Evolutionary conservation across 2,113 vertebrate species (phyloP), one percentile per base, ranked within the genome.

Genomic region (Psittacula cyanocephala): DNA sequence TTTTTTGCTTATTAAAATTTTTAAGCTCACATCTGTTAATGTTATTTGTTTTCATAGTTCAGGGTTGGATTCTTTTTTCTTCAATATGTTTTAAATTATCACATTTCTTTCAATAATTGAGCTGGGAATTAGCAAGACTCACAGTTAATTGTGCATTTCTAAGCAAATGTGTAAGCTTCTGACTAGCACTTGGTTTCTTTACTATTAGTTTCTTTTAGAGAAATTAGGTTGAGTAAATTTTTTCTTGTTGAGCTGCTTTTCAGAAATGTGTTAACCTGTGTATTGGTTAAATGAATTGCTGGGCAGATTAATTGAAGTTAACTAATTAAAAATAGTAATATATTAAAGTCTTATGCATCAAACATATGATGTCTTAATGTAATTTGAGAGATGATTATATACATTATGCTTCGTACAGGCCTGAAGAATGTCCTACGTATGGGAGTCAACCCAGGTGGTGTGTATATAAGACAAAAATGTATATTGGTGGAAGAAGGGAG

Each of bases 91-190:
- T 72, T 62, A 47, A 93, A 69, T 95, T 59, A 69, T 23, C 65
- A 39, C 31, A 29, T 91, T 95, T 95, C 57, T 81, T 92, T 85
- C 63, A 86, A 24, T 91, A 95, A 87, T 87, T 92, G 93, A 81
- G 85, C 81, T 93, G 74, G 79, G 86, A 95, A 86, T 92, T 94
- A 91, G 13, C 28, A 87, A 43, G 83, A 10, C 74, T 52, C 33
- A 24, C 35, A 60, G 65, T 94, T 96, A 95, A 90, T 88, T 76
- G 85, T 53, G 31, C 81, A 59, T 93, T 93, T 94, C 55, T 88
- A 83, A 93, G 91, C 57, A 83, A 80, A 41, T 49, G 35, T 35
- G 17, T 68, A 80, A 76, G 46, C 64, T 17, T 88, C 55, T 90
- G 46, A 63, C 57, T 79, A 60, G 24, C 86, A 33, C 50, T 93